phyloP scores from a whole-genome alignment of 2,797 vertebrate species.

The Myripristis murdjan region DNA sequence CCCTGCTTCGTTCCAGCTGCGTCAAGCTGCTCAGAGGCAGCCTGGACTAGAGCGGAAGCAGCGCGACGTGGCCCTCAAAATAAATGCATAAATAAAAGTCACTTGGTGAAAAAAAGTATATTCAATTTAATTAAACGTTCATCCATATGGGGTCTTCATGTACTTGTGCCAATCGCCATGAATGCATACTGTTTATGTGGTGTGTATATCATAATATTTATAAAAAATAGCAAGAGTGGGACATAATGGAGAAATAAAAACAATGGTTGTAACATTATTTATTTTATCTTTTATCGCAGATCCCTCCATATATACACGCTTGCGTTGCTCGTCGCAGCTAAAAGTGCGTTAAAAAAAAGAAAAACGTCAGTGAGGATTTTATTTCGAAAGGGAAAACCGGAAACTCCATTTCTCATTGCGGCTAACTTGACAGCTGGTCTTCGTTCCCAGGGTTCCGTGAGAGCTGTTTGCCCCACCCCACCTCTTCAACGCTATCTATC shows the following conservation, averaged over 20 bases:
- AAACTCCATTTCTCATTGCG: not conserved
- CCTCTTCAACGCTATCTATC: conserved; percentile 85
- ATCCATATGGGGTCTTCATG: too few relatives aligned
- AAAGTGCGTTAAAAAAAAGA: too few relatives aligned
- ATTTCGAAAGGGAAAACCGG: conserved; percentile 57
- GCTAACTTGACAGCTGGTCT: conserved; percentile 57
- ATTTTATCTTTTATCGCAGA: too few relatives aligned
- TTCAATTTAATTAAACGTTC: too few relatives aligned
- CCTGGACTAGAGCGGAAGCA: conserved; percentile 27
- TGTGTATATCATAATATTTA: too few relatives aligned
- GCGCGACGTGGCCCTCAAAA: conserved; percentile 31
- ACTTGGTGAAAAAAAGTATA: not conserved
- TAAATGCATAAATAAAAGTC: conserved; percentile 43
- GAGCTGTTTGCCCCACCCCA: conserved; percentile 93
- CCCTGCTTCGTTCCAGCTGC: conserved; percentile 79
- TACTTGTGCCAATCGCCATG: too few relatives aligned
- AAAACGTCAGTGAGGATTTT: conserved; percentile 20
- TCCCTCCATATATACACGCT: too few relatives aligned
- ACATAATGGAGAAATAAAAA: too few relatives aligned
- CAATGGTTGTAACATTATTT: too few relatives aligned
- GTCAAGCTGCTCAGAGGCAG: conserved; percentile 49
- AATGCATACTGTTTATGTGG: too few relatives aligned
- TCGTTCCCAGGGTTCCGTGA: conserved; percentile 91
- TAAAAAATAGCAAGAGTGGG: too few relatives aligned
- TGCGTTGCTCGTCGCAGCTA: too few relatives aligned